Evolutionary conservation across 2,113 vertebrate species (phyloP).

Genomic region (Marmota flaviventris): DNA sequence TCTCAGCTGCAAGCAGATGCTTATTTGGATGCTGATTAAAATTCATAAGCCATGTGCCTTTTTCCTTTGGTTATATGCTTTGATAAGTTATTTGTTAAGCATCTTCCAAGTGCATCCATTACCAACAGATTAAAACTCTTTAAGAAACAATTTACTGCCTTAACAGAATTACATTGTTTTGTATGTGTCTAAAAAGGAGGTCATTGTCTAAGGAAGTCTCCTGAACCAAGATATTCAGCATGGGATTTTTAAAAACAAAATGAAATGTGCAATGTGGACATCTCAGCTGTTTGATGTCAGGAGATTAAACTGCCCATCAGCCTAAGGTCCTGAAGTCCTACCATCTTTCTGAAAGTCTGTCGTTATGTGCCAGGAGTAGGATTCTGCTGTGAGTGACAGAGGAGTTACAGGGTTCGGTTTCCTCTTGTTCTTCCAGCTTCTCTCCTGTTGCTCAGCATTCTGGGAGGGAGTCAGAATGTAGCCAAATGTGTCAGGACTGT

Average conservation of each 20-base stretch:
- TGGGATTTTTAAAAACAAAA: not conserved
- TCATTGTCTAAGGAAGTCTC: not conserved
- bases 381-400: not conserved
- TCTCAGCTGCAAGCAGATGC: slow-evolving; percentile 51
- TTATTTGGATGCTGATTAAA: slow-evolving; percentile 73
- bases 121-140: not conserved
- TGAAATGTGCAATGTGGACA: not conserved
- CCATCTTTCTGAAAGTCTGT: not conserved
- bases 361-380: not conserved
- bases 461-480: not conserved
- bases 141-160: not conserved
- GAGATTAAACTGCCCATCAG: not conserved
- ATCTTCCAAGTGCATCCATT: not conserved
- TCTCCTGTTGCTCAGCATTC: not conserved
- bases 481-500: not conserved
- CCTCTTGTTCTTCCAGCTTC: not conserved
- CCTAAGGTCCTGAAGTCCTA: not conserved
- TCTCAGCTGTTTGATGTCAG: not conserved
- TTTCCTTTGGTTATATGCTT: not conserved
- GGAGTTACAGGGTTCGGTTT: not conserved
- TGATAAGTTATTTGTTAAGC: slow-evolving; percentile 39
- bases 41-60: slow-evolving; percentile 3
- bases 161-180: not conserved
- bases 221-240: not conserved
- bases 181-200: not conserved